Conservation (phyloP, 2,888 invertebrate genomes). For the Phyto melanocephala region DNA sequence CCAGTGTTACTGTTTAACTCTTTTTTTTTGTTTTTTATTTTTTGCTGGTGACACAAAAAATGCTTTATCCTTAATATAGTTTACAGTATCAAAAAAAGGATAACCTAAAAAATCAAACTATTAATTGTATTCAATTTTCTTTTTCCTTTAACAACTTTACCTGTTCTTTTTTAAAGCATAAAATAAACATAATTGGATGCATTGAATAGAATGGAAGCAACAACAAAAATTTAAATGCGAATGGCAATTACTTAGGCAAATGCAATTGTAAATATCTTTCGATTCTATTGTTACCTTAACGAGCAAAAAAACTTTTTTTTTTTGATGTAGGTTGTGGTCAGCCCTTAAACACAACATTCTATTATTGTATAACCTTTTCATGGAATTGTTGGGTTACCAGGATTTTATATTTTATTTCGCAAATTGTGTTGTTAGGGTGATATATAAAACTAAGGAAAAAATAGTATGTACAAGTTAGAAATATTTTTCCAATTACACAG, state of each 20-base stretch:
- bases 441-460: background rate
- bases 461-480: too few species aligned
- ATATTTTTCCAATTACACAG: too few species aligned
- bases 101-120: too few species aligned
- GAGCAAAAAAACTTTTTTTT: constrained; percentile 3
- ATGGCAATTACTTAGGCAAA: constrained; percentile 26
- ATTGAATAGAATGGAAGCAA: background rate
- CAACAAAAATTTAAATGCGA: background rate
- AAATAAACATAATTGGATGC: background rate
- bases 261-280: background rate
- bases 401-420: background rate
- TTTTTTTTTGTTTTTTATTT: too few species aligned
- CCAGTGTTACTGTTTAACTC: too few species aligned
- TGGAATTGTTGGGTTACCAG: constrained; percentile 19
- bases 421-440: background rate
- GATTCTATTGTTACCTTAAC: constrained; percentile 35
- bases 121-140: too few species aligned
- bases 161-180: background rate
- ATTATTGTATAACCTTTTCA: constrained; percentile 14
- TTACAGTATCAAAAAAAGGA: too few species aligned
- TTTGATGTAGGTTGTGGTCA: constrained; percentile 26
- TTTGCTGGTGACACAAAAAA: too few species aligned
- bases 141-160: too few species aligned
- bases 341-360: background rate
- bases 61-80: too few species aligned